Conservation (phyloP, 2,113 vertebrate species). For the Thunnus thynnus region DNA sequence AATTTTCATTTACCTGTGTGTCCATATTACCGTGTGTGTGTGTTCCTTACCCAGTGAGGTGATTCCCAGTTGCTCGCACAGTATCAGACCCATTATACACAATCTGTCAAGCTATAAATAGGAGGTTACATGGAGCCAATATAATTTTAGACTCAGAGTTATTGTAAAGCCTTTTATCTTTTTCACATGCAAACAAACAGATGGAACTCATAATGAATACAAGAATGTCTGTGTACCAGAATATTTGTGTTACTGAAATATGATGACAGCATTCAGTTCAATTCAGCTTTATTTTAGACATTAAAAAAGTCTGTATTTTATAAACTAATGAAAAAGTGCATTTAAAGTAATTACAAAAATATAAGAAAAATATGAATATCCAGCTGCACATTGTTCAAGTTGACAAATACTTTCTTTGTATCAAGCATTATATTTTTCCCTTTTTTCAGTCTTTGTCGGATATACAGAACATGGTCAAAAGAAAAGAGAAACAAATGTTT, state of each 20-base stretch:
- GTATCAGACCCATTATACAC: conserved; percentile 38
- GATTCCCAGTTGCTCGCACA: conserved; percentile 50
- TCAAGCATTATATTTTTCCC: too few species aligned
- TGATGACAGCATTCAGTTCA: background rate
- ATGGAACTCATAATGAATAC: conserved; percentile 18
- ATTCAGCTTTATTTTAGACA: background rate
- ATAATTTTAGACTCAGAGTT: conserved; percentile 36
- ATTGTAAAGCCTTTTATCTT: background rate
- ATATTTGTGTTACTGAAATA: background rate
- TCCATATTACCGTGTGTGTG: conserved; percentile 26
- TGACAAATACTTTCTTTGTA: background rate
- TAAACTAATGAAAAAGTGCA: background rate
- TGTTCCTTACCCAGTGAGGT: conserved; percentile 41
- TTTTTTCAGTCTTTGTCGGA: background rate
- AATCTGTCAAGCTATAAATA: conserved; percentile 61
- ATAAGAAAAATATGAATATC: background rate
- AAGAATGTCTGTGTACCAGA: conserved; percentile 1
- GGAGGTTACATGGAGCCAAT: conserved; percentile 20
- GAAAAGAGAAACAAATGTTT: background rate
- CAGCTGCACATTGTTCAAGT: background rate
- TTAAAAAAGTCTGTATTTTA: background rate
- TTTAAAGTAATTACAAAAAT: background rate
- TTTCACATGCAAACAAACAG: conserved; percentile 14
- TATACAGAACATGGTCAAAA: background rate
- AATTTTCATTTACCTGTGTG: conserved; percentile 72